Evolutionary conservation across 1,140 invertebrate genomes (phyloP), one percentile per base, ranked within the genome.

Genomic region (Globodera ellingtonae): DNA sequence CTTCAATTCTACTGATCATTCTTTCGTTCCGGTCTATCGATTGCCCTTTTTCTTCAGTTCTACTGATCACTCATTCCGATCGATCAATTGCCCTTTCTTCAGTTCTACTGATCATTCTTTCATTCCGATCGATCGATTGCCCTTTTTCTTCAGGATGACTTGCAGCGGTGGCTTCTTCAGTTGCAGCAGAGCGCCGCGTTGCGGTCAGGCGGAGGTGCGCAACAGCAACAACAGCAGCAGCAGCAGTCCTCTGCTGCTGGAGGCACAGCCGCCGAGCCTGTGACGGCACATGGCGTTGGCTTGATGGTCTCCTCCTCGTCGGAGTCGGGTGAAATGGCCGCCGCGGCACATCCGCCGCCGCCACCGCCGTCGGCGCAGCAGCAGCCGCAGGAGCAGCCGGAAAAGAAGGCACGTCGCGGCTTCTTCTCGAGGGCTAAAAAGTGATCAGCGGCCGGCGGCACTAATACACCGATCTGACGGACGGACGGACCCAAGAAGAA

Each of bases 141-240:
- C 35, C 35, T 35, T 35, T 35, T 35, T 76, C 85, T 88, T 21
- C 67, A 88, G 85, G 87, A 89, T 18, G 87, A 89, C 79, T 78
- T 89, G 73, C 70, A 87, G 21, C 62, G 80, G 78, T 89, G 87
- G 87, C 78, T 89, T n/a, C 71, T 62, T 24, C 87, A 89, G 48
- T 66, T 89, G 44, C 85, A 88, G 66, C 35, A 78, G 21, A 84
- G 56, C 18, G 75, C 70, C 56, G 56, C 56, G 13, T 62, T 15
- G 10, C 56, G 56, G 21, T 35, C 78, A 7, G 59, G 78, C 66
- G 67, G 47, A 79, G 46, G 21, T 59, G 44, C 24, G 13, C 78
- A 77, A 35, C 35, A 35, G 1, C 35, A 35, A 35, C 35, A 18
- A 74, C 44, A 35, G 35, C 50, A 24, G 47, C 79, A 79, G 62